phyloP scores from a whole-genome alignment of 2,113 vertebrate genomes.

The Cavia porcellus region DNA sequence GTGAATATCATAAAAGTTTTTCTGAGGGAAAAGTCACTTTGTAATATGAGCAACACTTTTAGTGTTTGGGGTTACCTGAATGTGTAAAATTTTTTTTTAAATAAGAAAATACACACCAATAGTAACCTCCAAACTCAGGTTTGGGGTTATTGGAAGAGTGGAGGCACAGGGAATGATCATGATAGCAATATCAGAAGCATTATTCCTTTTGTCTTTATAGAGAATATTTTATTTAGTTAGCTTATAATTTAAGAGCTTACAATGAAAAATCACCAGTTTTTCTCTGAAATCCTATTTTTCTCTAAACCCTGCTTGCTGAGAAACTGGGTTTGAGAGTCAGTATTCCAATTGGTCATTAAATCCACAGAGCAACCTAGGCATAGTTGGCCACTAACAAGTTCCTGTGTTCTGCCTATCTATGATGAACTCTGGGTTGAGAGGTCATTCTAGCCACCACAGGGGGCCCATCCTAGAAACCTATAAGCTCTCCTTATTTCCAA shows the following conservation, averaged over 20 bases:
- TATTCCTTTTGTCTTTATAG: neutral
- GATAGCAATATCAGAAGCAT: too few species aligned
- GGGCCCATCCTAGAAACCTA: neutral
- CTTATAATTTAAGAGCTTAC: neutral
- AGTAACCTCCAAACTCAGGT: neutral
- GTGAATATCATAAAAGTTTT: neutral
- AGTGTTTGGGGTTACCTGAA: neutral
- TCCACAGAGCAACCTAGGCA: neutral
- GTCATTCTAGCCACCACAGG: too few species aligned
- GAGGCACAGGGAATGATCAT: fast-evolving
- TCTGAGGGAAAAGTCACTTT: neutral
- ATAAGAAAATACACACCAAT: neutral
- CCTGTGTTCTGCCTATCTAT: neutral
- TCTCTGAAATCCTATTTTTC: neutral
- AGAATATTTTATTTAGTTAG: neutral
- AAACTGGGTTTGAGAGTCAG: neutral
- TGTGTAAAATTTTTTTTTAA: neutral
- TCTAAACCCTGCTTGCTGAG: neutral
- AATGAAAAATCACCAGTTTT: neutral
- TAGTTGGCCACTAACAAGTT: neutral
- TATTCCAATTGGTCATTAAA: neutral
- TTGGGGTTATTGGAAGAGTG: neutral
- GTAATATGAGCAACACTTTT: neutral
- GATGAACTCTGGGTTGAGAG: neutral
- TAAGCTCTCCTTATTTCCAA: neutral